Evolutionary conservation across 2,113 vertebrate species (phyloP), one percentile per base, ranked within the genome.

Genomic region (Mirounga angustirostris): DNA sequence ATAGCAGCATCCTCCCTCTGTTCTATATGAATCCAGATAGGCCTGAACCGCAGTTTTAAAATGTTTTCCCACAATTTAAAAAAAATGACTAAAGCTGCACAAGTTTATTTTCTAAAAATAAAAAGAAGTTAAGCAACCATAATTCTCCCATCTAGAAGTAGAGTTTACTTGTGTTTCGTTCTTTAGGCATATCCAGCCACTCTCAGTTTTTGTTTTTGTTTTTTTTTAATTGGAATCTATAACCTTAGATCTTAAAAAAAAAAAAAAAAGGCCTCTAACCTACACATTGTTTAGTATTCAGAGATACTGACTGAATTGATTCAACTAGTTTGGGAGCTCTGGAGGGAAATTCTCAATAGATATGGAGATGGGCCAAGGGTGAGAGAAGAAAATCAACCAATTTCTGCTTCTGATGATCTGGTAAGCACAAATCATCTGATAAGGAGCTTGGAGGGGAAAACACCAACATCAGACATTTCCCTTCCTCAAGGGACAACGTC

Each of bases 301-400:
- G 22, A 94, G 81, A 91, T 40, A 81, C 4, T 87, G 71, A 97
- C 4, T 88, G 65, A 96, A 85, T 13, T 26, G 33, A 88, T 71
- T 90, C 33, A 84, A 56, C 33, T 24, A 4, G 26, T 88, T 40
- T 73, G 36, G 36, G n/a, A 90, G 54, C 54, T 63, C n/a, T 93
- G 58, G 28, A 30, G 52, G 21, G 58, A 91, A 81, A 84, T 63
- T 87, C 9, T 52, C 54, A 71, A 30, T 46, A 46, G 61, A 40
- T 15, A 85, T 2, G 8, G 56, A 95, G 82, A 6, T 52, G 63
- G 65, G 11, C 28, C 22, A 16, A 7, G 21, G 24, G 26, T 26
- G 56, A 46, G 40, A 89, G 58, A 74, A 84, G 24, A 93, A 59
- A 87, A 67, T 65, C 69, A 83, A 52, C 26, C 40, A 18, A 58